phyloP scores from a whole-genome alignment of 2,888 invertebrate species.

The Mayetiola destructor region DNA sequence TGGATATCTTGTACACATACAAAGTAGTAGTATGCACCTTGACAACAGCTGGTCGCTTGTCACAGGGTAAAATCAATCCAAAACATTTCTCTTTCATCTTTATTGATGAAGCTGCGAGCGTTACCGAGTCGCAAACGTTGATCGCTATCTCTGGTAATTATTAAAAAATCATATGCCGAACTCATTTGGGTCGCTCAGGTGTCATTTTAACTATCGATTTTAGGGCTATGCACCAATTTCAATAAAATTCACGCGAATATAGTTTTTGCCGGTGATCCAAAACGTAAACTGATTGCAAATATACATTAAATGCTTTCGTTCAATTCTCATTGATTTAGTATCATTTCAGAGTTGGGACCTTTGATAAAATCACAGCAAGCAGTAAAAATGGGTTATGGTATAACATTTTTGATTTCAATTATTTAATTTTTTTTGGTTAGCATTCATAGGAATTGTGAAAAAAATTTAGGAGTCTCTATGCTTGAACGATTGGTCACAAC shows the following conservation, averaged over 20 bases:
- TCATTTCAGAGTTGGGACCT: conserved; percentile 62
- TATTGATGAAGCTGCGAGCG: conserved; percentile 64
- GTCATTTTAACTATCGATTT: background rate
- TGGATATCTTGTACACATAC: conserved; percentile 38
- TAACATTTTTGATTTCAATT: background rate
- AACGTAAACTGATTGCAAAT: too few relatives aligned
- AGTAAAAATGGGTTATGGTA: background rate
- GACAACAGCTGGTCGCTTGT: conserved; percentile 37
- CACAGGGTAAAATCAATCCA: background rate
- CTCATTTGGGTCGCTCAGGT: background rate
- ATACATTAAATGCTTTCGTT: too few relatives aligned
- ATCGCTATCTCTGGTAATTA: conserved; percentile 34
- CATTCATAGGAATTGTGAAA: too few relatives aligned
- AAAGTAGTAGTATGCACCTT: conserved; percentile 51
- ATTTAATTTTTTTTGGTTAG: too few relatives aligned
- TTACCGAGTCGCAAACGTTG: conserved; percentile 50
- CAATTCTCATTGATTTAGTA: too few relatives aligned
- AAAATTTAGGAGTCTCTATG: too few relatives aligned
- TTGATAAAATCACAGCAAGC: conserved; percentile 32
- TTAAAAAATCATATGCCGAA: background rate
- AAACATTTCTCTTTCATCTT: conserved; percentile 48
- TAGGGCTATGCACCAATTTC: background rate
- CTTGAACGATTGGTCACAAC: background rate
- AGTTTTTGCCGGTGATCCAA: conserved; percentile 58
- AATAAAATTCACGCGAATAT: conserved; percentile 26